These are phyloP conservation scores for Drosophila novamexicana DNA, from an alignment of 1,140 invertebrate species.

Conservation along the genomic window DNA sequence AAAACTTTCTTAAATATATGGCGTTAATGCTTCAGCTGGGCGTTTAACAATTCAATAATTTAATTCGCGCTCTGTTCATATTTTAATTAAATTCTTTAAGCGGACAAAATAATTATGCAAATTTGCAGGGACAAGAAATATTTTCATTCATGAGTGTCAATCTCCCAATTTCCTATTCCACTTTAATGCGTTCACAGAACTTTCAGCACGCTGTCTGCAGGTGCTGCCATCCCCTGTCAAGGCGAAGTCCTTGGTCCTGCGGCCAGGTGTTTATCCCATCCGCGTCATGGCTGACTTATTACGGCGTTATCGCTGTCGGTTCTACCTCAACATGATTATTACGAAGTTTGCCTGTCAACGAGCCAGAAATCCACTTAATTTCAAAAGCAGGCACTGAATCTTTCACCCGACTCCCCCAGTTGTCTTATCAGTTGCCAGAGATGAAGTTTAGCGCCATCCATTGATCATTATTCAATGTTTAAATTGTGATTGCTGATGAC, in stretches of 20 bases:
- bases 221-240: slow-evolving; percentile 46
- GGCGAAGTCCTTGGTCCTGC: not conserved
- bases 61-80: slow-evolving; percentile 20
- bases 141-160: slow-evolving; percentile 60
- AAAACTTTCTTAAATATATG: slow-evolving; percentile 52
- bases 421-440: slow-evolving; percentile 16
- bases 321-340: slow-evolving; percentile 61
- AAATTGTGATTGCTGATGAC: slow-evolving; percentile 29
- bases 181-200: slow-evolving; percentile 22
- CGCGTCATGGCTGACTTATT: slow-evolving; percentile 52
- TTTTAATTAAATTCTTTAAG: slow-evolving; percentile 73
- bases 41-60: slow-evolving; percentile 19
- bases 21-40: slow-evolving; percentile 10
- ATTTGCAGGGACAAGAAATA: slow-evolving; percentile 39
- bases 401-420: not conserved
- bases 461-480: slow-evolving; percentile 60
- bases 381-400: slow-evolving; percentile 25
- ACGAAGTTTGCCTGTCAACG: slow-evolving; percentile 57
- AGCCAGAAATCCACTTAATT: slow-evolving; percentile 57
- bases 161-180: slow-evolving; percentile 42
- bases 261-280: slow-evolving; percentile 51
- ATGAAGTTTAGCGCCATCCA: slow-evolving; percentile 56
- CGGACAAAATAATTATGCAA: slow-evolving; percentile 69
- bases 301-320: slow-evolving; percentile 46
- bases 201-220: slow-evolving; percentile 35